Evolutionary conservation across 2,888 invertebrate species (phyloP), one percentile per base, ranked within the genome.

Genomic region (Melangyna quadrimaculata): DNA sequence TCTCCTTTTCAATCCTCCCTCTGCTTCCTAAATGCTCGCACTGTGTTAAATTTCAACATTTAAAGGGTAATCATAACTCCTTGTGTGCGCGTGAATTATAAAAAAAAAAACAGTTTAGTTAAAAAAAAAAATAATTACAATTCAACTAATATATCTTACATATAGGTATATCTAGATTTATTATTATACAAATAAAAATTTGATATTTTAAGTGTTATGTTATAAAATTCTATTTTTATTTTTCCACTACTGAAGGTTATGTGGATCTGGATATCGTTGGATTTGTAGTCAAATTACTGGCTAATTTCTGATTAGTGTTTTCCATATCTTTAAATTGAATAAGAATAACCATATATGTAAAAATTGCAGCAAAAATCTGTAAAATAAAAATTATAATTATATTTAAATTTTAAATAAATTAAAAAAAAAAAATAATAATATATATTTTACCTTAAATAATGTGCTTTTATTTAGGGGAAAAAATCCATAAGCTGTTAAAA

Each of bases 271-370:
- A 2, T 12, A 24, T 24, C 6, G 12, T 51, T 51, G 24, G 14
- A 0, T 6, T 24, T 14, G 48, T 14, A 14, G 24, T 51, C 7
- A 19, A 19, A 37, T 37, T 12, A 14, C 3, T 43, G 43, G 9
- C 17, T 19, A 43, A 19, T 19, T 9, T 43, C 17, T 90, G 89
- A 3, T 89, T 90, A 0, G 89, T 88, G 71, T 88, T 90, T 78
- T 91, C 91, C 89, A 91, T 90, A 86, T 90, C 90, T 81, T 89
- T 90, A 67, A 91, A 91, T 84, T 91, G 91, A 12, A 91, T 90
- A 71, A 91, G 82, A 61, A 91, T 90, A 0, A 90, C 90, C 89
- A 91, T 90, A 70, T 90, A 91, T n/a, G 91, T 91, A 45, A 91
- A 89, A 40, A 90, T 90, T 3, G 90, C 89, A 6, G 90, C 90